A percentile compares a stretch with the other conserved stretches of the same genome.
Conservation (phyloP, 2,113 vertebrate species). For the Nymphicus hollandicus region DNA sequence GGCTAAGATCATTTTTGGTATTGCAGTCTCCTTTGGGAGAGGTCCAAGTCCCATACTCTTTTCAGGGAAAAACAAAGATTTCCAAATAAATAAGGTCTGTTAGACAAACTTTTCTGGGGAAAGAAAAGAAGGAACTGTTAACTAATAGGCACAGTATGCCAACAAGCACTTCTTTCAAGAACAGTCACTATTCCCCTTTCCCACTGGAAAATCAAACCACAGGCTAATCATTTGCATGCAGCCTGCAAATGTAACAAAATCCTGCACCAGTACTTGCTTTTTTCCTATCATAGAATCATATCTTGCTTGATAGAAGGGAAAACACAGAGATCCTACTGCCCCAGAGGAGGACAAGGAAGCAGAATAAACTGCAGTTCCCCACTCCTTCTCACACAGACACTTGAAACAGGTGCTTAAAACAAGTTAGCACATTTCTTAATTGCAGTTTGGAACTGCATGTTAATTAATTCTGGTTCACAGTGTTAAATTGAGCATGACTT, state of each 20-base stretch:
- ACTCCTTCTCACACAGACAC: not conserved
- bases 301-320: not conserved
- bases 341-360: not conserved
- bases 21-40: not conserved
- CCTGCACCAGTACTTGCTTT: not conserved
- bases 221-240: not conserved
- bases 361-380: not conserved
- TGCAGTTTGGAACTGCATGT: not conserved
- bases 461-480: not conserved
- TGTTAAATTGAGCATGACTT: not conserved
- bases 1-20: not conserved
- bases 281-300: not conserved
- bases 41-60: not conserved
- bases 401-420: not conserved
- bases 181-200: not conserved
- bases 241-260: not conserved
- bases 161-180: not conserved
- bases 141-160: not conserved
- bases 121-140: not conserved
- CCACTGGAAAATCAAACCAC: not conserved
- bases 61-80: not conserved
- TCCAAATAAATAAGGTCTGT: not conserved
- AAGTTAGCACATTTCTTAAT: not conserved
- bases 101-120: not conserved
- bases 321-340: not conserved